A percentile compares a stretch with the other conserved stretches of the same genome.
phyloP scores from a whole-genome alignment of 2,888 invertebrate genomes.

The Pyrgus malvae region DNA sequence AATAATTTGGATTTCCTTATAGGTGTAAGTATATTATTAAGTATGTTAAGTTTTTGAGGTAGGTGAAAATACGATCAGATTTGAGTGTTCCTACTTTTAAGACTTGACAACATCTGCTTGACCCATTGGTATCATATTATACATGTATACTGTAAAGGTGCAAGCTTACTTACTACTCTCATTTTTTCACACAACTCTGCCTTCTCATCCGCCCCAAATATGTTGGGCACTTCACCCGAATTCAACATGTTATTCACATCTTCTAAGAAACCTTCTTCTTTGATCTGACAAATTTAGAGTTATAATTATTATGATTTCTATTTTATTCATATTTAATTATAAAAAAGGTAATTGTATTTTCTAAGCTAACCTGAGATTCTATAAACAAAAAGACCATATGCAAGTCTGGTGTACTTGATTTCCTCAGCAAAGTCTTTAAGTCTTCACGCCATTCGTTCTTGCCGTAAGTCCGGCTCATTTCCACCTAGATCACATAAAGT shows the following conservation, averaged over 20 bases:
- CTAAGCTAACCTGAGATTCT: slow-evolving; percentile 87
- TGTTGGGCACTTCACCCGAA: slow-evolving; percentile 96
- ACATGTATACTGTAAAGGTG: background rate
- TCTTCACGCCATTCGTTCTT: slow-evolving; percentile 95
- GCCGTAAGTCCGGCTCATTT: slow-evolving; percentile 93
- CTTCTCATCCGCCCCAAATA: slow-evolving; percentile 92
- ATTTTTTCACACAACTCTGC: slow-evolving; percentile 96
- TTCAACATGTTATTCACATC: slow-evolving; percentile 96
- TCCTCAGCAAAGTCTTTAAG: slow-evolving; percentile 89
- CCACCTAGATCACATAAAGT: slow-evolving; percentile 83
- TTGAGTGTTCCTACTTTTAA: too few species aligned
- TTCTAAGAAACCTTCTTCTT: slow-evolving; percentile 95
- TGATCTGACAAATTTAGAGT: slow-evolving; percentile 82
- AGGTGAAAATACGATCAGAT: too few species aligned
- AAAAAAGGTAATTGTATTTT: background rate
- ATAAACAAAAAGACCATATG: slow-evolving; percentile 95
- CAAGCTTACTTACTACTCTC: slow-evolving; percentile 78
- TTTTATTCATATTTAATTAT: background rate
- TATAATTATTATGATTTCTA: background rate
- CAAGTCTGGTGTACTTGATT: slow-evolving; percentile 91
- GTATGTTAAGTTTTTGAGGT: too few species aligned
- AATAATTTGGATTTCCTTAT: too few species aligned
- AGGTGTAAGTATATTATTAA: too few species aligned
- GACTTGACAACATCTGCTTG: too few species aligned
- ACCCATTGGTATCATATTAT: too few species aligned